Evolutionary conservation across 2,797 vertebrate genomes (phyloP), one percentile per base, ranked within the genome.

Genomic region (Fratercula arctica): DNA sequence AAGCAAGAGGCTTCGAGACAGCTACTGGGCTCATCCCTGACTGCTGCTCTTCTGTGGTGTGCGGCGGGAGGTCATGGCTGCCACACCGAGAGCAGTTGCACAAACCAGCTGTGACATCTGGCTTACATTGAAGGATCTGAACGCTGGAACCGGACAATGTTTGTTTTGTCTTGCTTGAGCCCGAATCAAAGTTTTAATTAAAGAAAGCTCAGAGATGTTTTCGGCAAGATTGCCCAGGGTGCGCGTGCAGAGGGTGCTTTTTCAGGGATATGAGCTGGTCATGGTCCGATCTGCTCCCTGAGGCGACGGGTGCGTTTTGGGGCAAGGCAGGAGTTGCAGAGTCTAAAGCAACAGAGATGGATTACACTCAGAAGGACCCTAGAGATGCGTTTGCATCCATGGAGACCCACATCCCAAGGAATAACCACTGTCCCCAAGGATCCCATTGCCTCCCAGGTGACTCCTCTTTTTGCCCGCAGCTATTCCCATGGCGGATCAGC

Each of bases 121-220:
- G 69, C 81, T 80, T 78, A 39, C 35, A 63, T 20, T 69, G 94
- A 85, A 77, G 81, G 69, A 68, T 73, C 45, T 29, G 57, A 95
- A 75, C 0, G 0, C 68, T 95, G 86, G 56, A 87, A 68, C 66
- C 0, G 19, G 87, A 56, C 66, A 48, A 17, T 43, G 68, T 91
- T 93, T 94, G 93, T 91, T 96, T 96, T 92, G 35, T 91, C 83
- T 90, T 95, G 82, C 74, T 83, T 81, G 60, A 97, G 83, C 74
- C 74, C 0, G 2, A 84, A 93, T 80, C 85, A 83, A 78, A 94
- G 84, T 81, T 95, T 95, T 93, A 93, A 85, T 93, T 86, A 92
- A 90, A 90, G 87, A 86, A 94, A 92, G 35, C 60, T 87, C 84
- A 17, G 53, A 61, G 81, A 77, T 48, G 80, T 35, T 93, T 76